These are phyloP conservation scores for Toxotes chatareus DNA, from an alignment of 2,113 vertebrate genomes.

Conservation along the genomic window DNA sequence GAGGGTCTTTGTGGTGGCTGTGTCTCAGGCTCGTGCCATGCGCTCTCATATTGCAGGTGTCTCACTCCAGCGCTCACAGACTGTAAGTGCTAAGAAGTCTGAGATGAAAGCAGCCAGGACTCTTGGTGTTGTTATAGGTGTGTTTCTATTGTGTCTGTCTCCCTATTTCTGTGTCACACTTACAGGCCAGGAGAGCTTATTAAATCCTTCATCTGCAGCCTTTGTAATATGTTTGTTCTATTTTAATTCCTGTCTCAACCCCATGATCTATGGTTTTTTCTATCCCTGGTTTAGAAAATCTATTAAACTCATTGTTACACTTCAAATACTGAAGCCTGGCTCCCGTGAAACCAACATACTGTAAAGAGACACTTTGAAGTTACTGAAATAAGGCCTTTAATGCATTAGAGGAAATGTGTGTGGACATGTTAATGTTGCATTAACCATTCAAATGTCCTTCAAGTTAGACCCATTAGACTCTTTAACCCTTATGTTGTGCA, in stretches of 20 bases:
- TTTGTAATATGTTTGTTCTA: conserved; percentile 9
- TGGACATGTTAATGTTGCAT: too few species aligned
- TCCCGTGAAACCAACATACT: conserved; percentile 12
- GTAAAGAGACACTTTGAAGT: background rate
- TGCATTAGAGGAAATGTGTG: too few species aligned
- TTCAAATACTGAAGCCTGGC: conserved; percentile 35
- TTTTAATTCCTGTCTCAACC: conserved; percentile 55
- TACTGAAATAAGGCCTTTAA: background rate
- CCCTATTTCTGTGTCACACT: conserved; percentile 15
- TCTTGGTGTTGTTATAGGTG: too few species aligned
- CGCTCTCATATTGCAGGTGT: too few species aligned
- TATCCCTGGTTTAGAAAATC: conserved; percentile 52
- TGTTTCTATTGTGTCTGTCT: too few species aligned
- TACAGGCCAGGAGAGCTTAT: background rate
- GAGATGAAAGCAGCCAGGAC: conserved; percentile 65
- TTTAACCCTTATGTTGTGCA: too few species aligned
- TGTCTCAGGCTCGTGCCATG: conserved; percentile 56
- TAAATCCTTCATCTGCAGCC: too few species aligned
- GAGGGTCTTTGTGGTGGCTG: conserved; percentile 54
- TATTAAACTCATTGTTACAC: conserved; percentile 26
- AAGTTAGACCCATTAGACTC: too few species aligned
- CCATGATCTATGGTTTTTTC: conserved; percentile 42
- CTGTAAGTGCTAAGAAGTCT: too few species aligned
- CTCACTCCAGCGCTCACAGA: too few species aligned
- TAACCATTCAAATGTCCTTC: too few species aligned